Evolutionary conservation across 2,797 vertebrate species (phyloP).

Genomic region (Epinephelus coioides): DNA sequence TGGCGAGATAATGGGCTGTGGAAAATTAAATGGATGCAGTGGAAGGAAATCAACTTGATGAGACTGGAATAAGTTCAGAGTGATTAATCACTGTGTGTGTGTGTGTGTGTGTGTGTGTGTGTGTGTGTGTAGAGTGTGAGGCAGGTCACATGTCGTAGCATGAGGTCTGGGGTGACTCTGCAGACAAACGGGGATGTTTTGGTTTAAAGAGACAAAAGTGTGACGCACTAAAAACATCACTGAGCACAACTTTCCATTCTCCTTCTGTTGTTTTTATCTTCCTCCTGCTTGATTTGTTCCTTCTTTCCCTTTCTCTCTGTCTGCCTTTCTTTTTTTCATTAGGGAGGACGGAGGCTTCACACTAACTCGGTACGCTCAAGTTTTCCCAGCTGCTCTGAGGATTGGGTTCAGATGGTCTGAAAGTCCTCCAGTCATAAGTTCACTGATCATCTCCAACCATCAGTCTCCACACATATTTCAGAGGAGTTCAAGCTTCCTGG

Average conservation of each 20-base stretch:
- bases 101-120: slow-evolving; percentile 14
- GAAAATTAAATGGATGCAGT: slow-evolving; percentile 47
- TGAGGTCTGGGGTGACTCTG: slow-evolving; percentile 35
- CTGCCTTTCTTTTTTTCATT: slow-evolving; percentile 1
- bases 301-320: background rate
- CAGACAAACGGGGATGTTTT: slow-evolving; percentile 43
- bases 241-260: slow-evolving; percentile 17
- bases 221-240: slow-evolving; percentile 28
- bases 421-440: slow-evolving; percentile 50
- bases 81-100: slow-evolving; percentile 26
- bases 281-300: slow-evolving; percentile 2
- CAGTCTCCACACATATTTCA: slow-evolving; percentile 38
- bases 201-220: slow-evolving; percentile 34
- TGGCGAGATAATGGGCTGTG: background rate
- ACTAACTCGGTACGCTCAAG: slow-evolving; percentile 23
- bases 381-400: slow-evolving; percentile 49
- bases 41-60: slow-evolving; percentile 61
- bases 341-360: slow-evolving; percentile 22
- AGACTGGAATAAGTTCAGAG: slow-evolving; percentile 42
- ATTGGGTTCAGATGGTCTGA: slow-evolving; percentile 42
- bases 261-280: background rate
- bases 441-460: slow-evolving; percentile 40
- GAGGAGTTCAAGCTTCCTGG: slow-evolving; percentile 51
- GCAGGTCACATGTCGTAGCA: slow-evolving; percentile 46
- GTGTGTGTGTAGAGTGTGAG: background rate